A percentile compares a stretch with the other conserved stretches of the same genome.
phyloP scores from a whole-genome alignment of 53 echinoderm and acorn worm genomes.

The Crossaster papposus region DNA sequence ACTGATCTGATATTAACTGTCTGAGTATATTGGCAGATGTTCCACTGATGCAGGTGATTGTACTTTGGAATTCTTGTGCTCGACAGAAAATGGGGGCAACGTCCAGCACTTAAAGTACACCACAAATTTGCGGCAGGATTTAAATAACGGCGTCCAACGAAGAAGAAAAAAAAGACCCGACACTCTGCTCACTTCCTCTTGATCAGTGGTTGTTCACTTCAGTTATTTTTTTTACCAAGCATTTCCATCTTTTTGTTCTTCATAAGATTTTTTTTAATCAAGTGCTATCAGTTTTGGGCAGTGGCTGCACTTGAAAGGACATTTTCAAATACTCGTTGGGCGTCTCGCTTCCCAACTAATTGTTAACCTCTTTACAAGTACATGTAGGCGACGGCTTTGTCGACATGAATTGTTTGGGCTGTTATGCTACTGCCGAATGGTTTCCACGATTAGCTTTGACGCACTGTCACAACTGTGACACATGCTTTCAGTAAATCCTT shows the following conservation, averaged over 20 bases:
- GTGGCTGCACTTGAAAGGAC: slow-evolving; percentile 30
- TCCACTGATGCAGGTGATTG: slow-evolving; percentile 36
- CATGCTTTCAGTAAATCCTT: not conserved
- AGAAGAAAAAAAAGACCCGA: slow-evolving; percentile 23
- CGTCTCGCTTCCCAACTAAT: slow-evolving; percentile 19
- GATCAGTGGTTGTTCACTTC: slow-evolving; percentile 22
- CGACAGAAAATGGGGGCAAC: slow-evolving; percentile 26
- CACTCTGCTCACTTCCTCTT: slow-evolving; percentile 1
- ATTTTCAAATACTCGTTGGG: slow-evolving; percentile 39
- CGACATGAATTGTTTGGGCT: slow-evolving; percentile 23
- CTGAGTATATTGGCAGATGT: slow-evolving; percentile 55
- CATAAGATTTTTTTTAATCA: not conserved
- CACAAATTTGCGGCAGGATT: slow-evolving; percentile 2
- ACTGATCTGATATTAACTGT: slow-evolving; percentile 57
- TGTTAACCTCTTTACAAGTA: slow-evolving; percentile 41
- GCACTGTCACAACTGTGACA: not conserved
- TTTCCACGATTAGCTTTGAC: slow-evolving; percentile 22
- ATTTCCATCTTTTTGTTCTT: not conserved
- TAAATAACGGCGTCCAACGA: slow-evolving; percentile 1
- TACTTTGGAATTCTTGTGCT: slow-evolving; percentile 37
- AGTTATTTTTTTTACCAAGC: not conserved
- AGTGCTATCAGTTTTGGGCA: slow-evolving; percentile 25
- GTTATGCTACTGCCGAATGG: slow-evolving; percentile 19
- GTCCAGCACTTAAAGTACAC: slow-evolving; percentile 41
- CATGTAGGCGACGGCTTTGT: slow-evolving; percentile 17